Base-by-base conservation (phyloP, 2,797 vertebrate genomes). In the Danio albolineatus region DNA sequence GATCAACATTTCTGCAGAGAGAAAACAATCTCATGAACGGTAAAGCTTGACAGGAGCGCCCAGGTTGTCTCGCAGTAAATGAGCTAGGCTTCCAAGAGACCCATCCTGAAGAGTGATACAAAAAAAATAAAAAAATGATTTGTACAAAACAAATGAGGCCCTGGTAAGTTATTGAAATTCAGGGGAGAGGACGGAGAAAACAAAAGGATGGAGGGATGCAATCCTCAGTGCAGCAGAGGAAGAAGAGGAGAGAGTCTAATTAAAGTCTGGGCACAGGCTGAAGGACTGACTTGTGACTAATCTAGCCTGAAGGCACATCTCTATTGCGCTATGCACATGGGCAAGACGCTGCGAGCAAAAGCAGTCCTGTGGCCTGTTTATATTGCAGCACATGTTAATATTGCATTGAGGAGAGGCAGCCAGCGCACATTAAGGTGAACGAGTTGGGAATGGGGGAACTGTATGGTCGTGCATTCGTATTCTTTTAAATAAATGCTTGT, bases 221-320 rank as follows among this genome's bases (percentile, higher is more conserved):
- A 62, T 83, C 54, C 59, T 76, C 77, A 77, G 57, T 77, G 77
- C 60, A 77, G 73, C 72, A 65, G 61, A 69, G 81, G 76, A 76
- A 43, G 73, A 39, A 39, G 21, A 21, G 70, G 19, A 51, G n/a
- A 28, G 54, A 70, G 71, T 85, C 66, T 81, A 76, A 84, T 83
- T 72, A 81, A 85, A 84, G 76, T 78, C 64, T 66, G 56, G 67
- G 82, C 71, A 73, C 39, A 76, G 75, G 49, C 77, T 82, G 51
- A 83, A 83, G 77, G 49, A 80, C 65, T 64, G 51, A 62, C 73
- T 80, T 83, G 54, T 81, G 82, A 79, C 39, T 74, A 70, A 78
- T 83, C 80, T 85, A 59, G 81, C 83, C 79, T 74, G 78, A 79
- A 80, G 83, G 83, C 76, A 65, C 39, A 69, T 84, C 75, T 64